Base-by-base conservation (phyloP, 2,888 invertebrate genomes). In the Lochmaea crataegi region DNA sequence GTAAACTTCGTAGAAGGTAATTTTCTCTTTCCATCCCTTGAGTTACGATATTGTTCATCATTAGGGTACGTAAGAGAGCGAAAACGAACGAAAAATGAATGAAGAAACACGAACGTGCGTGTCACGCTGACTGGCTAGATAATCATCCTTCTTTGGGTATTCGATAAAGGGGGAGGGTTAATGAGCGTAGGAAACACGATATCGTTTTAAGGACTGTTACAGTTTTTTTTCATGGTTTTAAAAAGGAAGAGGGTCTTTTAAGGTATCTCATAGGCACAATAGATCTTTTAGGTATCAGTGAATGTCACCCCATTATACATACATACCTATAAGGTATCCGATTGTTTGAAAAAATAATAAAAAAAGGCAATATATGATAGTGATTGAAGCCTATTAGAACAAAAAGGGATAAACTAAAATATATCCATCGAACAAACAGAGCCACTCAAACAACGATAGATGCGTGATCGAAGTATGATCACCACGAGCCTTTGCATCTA, bases 81-180 rank as follows among this genome's bases (percentile, higher is more conserved):
- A 16, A 26, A 63, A 42, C 11, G 16, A 53, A 42, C 58, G 45
- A 58, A 42, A 66, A 66, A 56, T 41, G 57, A 67, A 45, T 58
- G n/a, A 67, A 58, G 45, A 67, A 67, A 67, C 67, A 67, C 67
- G 67, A 67, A 67, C 58, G 26, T 67, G 67, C 67, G 58, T 67
- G 67, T 67, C 58, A 45, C 12, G 67, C 32, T 67, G 67, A 58
- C 22, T 67, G 45, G 65, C 57, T 66, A 57, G 56, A 66, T 66
- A 66, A 66, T 57, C 56, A 58, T 67, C 67, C 26, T 57, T 66
- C 56, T 42, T 67, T 45, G 16, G 67, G 53, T 67, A 58, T 58
- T 58, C 67, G 22, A 58, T 58, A 58, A 58, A 42, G 12, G 57
- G 58, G 65, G 38, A 53, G 58, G 48, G 45, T 58, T 67, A 58